Evolutionary conservation across 1,140 invertebrate species (phyloP).

Genomic region (Neodiprion virginianus): DNA sequence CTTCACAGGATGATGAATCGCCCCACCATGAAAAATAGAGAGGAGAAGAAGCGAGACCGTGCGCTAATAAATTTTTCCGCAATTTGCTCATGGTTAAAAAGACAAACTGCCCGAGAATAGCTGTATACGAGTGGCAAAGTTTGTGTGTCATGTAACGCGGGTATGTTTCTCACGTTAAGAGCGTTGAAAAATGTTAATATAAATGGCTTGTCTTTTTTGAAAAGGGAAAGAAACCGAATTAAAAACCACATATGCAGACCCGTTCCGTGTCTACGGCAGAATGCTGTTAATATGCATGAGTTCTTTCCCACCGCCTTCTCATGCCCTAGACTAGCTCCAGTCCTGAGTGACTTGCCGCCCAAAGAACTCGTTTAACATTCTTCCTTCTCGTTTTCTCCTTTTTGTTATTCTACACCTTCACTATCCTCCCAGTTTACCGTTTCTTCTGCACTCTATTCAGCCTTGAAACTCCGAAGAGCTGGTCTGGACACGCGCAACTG

Average conservation of each 20-base stretch:
- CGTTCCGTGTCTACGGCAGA: background rate
- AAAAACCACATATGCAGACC: background rate
- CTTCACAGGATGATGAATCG: background rate
- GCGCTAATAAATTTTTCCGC: background rate
- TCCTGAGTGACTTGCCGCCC: conserved; percentile 8
- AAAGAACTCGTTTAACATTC: conserved; percentile 17
- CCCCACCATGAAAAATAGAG: background rate
- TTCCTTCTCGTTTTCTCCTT: background rate
- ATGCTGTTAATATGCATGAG: conserved; percentile 3
- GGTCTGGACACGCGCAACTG: too few relatives aligned
- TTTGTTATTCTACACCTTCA: background rate
- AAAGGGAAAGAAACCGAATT: background rate
- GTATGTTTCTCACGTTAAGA: background rate
- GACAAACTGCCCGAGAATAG: background rate
- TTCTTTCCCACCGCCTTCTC: background rate
- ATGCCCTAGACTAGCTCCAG: background rate
- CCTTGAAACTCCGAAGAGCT: too few relatives aligned
- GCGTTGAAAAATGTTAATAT: background rate
- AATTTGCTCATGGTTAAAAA: background rate
- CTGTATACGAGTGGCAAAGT: background rate
- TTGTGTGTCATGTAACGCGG: too few relatives aligned
- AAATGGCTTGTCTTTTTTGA: background rate
- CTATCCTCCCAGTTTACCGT: background rate
- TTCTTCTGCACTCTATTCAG: too few relatives aligned
- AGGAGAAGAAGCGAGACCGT: background rate